These are phyloP conservation scores for Lochmaea crataegi DNA, from an alignment of 2,888 invertebrate species.

Conservation along the genomic window DNA sequence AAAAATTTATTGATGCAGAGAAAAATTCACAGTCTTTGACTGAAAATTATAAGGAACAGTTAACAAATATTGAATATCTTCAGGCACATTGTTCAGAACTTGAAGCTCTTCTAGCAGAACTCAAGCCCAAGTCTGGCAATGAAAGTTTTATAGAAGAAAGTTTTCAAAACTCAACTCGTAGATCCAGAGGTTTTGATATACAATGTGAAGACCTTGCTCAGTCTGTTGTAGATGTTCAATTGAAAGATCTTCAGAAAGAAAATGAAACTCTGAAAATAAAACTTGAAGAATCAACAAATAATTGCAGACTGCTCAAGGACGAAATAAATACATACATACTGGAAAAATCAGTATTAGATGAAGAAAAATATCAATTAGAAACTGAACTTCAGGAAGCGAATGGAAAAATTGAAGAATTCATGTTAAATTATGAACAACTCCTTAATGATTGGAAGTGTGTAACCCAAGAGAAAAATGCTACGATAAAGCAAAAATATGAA, in stretches of 20 bases:
- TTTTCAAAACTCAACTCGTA: slow-evolving; percentile 36
- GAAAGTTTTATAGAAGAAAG: slow-evolving; percentile 53
- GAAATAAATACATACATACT: slow-evolving; percentile 18
- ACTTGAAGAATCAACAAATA: slow-evolving; percentile 24
- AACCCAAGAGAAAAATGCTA: neutral
- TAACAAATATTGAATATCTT: slow-evolving; percentile 53
- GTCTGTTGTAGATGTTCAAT: slow-evolving; percentile 63
- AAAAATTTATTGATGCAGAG: slow-evolving; percentile 56
- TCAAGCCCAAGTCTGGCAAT: slow-evolving; percentile 47
- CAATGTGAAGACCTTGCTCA: slow-evolving; percentile 60
- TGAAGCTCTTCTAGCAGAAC: slow-evolving; percentile 66
- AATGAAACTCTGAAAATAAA: slow-evolving; percentile 51
- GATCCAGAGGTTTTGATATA: slow-evolving; percentile 43
- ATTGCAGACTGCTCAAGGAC: slow-evolving; percentile 2
- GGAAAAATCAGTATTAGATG: slow-evolving; percentile 13
- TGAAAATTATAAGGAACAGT: slow-evolving; percentile 55
- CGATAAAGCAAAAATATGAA: neutral
- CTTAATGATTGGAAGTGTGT: slow-evolving; percentile 6
- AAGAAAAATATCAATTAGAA: slow-evolving; percentile 23
- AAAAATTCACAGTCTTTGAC: slow-evolving; percentile 51
- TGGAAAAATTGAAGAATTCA: slow-evolving; percentile 25
- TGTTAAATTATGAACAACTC: slow-evolving; percentile 15
- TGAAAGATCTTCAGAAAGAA: slow-evolving; percentile 60
- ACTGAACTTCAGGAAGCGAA: slow-evolving; percentile 16
- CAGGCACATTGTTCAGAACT: slow-evolving; percentile 58